Evolutionary conservation across 2,888 invertebrate species (phyloP), one percentile per base, ranked within the genome.

Genomic region (Synanthedon andrenaeformis): DNA sequence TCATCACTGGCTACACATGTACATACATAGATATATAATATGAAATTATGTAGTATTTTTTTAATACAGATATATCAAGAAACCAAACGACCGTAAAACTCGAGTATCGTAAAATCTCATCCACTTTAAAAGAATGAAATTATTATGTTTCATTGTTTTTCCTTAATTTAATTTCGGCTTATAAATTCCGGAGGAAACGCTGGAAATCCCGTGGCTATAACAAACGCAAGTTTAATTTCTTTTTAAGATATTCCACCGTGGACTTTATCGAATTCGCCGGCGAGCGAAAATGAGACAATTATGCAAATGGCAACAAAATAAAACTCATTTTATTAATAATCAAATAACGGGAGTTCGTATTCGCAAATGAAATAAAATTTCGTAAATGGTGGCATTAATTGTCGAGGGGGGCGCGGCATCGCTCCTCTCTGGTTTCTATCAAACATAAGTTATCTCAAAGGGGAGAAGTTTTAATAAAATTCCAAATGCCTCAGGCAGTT

Each of bases 391-490:
- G 72, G 75, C 82, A 82, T 84, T 85, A 85, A 83, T 85, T 84
- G 79, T 77, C 62, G 63, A 67, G 62, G 65, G 62, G 58, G 63
- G 55, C 57, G 56, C 57, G 60, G 65, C 63, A 64, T 59, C 64
- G 61, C 54, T 59, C 57, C 58, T 50, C 64, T 65, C 74, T 75
- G 78, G 72, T 71, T 79, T 76, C 78, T 82, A 81, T 87, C 84
- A 84, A 82, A 84, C 74, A 78, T 73, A 82, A 82, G 79, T 82
- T 81, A 76, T 82, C 76, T 82, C 74, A 82, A 85, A 84, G 79
- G 81, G 82, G 82, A 74, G 75, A 82, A 86, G 74, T 84, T 86
- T 83, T 85, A 83, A 86, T 85, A 86, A 85, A 86, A 86, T 84
- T 77, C 75, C 70, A 62, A 78, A 72, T 72, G 83, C 85, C 80